These are phyloP conservation scores for Caenorhabditis inopinata DNA, from an alignment of 1,140 invertebrate species.

Conservation along the genomic window DNA sequence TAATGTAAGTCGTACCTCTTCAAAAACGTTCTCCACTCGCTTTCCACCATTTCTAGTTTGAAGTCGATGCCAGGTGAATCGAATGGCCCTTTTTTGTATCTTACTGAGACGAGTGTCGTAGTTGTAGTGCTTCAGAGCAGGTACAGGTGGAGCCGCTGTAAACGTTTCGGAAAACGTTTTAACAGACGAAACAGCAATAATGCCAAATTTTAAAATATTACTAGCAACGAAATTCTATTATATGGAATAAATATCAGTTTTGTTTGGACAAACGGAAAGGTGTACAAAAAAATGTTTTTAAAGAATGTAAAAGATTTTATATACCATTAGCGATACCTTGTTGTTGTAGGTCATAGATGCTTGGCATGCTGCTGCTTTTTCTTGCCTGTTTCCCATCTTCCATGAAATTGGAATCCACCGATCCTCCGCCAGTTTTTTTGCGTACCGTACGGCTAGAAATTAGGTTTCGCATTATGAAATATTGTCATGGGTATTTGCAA, in stretches of 20 bases:
- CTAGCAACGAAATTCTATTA: too few species aligned
- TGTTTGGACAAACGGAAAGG: neutral
- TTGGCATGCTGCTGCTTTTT: constrained; percentile 45
- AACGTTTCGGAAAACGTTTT: neutral
- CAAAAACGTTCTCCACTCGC: constrained; percentile 65
- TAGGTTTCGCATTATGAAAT: constrained; percentile 30
- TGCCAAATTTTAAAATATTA: too few species aligned
- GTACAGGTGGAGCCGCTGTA: neutral
- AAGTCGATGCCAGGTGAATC: constrained; percentile 66
- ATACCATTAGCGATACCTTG: neutral
- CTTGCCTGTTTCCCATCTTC: constrained; percentile 30
- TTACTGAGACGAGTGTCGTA: constrained; percentile 63
- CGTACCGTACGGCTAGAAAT: neutral
- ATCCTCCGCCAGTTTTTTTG: constrained; percentile 37
- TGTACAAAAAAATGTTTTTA: neutral
- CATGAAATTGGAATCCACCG: neutral
- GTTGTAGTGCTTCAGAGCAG: constrained; percentile 56
- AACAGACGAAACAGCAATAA: too few species aligned
- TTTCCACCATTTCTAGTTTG: constrained; percentile 65
- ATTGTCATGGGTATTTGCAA: too few species aligned
- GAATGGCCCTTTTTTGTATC: constrained; percentile 61
- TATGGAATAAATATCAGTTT: neutral
- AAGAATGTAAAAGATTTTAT: neutral
- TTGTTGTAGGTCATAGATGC: constrained; percentile 34
- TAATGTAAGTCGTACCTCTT: constrained; percentile 53